phyloP scores from a whole-genome alignment of 2,888 invertebrate genomes.

The Eupithecia insigniata region DNA sequence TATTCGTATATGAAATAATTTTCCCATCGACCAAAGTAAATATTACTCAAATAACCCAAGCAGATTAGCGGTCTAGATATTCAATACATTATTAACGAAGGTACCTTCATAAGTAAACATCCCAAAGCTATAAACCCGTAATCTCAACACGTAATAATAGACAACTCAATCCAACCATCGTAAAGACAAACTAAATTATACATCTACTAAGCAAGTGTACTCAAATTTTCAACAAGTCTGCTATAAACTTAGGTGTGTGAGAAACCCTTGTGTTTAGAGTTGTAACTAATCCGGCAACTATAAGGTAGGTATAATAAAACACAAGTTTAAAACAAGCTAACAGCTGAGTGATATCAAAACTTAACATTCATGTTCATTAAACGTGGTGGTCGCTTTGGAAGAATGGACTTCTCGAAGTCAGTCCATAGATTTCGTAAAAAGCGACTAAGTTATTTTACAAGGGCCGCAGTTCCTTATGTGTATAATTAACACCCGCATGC shows the following conservation, averaged over 20 bases:
- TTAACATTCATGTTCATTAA: too few species aligned
- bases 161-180: slow-evolving; percentile 48
- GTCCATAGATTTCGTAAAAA: too few species aligned
- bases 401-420: too few species aligned
- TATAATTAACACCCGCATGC: too few species aligned
- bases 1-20: not conserved
- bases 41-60: not conserved
- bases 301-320: too few species aligned
- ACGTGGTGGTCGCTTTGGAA: too few species aligned
- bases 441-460: too few species aligned
- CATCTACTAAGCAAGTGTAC: slow-evolving; percentile 58
- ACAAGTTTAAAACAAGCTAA: too few species aligned
- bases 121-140: slow-evolving; percentile 32
- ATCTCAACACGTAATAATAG: slow-evolving; percentile 38
- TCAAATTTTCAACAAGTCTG: slow-evolving; percentile 66
- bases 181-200: slow-evolving; percentile 68
- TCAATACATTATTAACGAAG: not conserved
- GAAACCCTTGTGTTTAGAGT: slow-evolving; percentile 51
- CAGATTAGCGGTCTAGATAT: not conserved
- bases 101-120: slow-evolving; percentile 4
- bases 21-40: not conserved
- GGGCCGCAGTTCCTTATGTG: too few species aligned
- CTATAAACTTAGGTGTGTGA: slow-evolving; percentile 61
- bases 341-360: too few species aligned
- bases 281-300: slow-evolving; percentile 7